These are phyloP conservation scores for Falco punctatus DNA, from an alignment of 2,113 vertebrate species.

Conservation along the genomic window DNA sequence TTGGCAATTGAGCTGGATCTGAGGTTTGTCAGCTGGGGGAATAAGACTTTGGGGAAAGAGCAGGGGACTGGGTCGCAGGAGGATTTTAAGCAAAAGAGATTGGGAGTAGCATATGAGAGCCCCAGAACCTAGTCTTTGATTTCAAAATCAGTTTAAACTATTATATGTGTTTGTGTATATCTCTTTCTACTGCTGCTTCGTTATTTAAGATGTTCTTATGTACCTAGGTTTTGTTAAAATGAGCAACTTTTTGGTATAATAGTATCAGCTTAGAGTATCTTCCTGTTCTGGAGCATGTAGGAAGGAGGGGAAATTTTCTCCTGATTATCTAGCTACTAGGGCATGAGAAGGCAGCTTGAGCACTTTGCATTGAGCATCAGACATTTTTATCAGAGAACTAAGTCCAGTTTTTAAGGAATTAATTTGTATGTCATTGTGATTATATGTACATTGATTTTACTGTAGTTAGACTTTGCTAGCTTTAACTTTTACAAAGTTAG, in stretches of 20 bases:
- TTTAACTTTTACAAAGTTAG: not conserved
- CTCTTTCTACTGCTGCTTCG: not conserved
- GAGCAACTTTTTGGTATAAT: not conserved
- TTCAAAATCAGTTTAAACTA: not conserved
- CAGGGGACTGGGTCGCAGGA: not conserved
- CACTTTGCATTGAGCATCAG: not conserved
- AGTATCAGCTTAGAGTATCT: not conserved
- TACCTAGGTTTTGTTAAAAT: not conserved
- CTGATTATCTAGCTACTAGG: not conserved
- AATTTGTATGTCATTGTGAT: not conserved
- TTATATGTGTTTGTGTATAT: rapidly evolving
- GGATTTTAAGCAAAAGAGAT: not conserved
- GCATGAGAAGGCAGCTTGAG: not conserved
- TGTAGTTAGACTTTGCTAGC: not conserved
- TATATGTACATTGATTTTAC: not conserved
- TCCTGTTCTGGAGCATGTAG: not conserved
- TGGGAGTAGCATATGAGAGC: not conserved
- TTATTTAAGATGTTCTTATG: not conserved
- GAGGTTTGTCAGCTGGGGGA: not conserved
- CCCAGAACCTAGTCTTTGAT: not conserved
- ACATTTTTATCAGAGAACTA: not conserved
- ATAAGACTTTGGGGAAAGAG: not conserved
- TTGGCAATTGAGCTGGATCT: not conserved
- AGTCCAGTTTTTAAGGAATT: not conserved
- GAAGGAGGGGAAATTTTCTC: not conserved